Base-by-base conservation (phyloP, 2,113 vertebrate genomes). In the Salminus brasiliensis region DNA sequence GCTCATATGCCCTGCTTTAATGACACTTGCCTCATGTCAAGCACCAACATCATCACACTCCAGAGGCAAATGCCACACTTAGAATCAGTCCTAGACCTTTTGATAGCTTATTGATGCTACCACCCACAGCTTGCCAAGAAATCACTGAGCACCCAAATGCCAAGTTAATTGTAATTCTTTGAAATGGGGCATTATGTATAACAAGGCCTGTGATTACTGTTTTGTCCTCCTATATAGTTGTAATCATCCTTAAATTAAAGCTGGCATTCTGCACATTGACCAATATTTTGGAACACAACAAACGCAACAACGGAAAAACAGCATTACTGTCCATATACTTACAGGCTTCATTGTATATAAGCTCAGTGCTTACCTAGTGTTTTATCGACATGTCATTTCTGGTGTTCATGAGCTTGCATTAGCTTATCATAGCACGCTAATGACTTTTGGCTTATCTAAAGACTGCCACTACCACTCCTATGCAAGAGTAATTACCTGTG, bases 401-500 rank as follows among this genome's bases (percentile, higher is more conserved):
- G 45, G 47, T 59, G 68, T 74, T 59, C 9, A 34, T 32, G 72
- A 32, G 73, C 68, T 49, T 70, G 36, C 62, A 70, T 52, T 63
- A 74, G 39, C 47, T 77, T 72, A 80, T 80, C 69, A 52, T 49
- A 49, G 70, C 63, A 67, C n/a, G 11, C 59, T 73, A 82, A 77
- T 68, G 60, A 73, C 71, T 78, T 74, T 70, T 16, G 25, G 47
- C 74, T 71, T 83, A 76, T 83, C 82, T 76, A 29, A 29, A 59
- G 12, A 45, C 39, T 78, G 81, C 34, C 84, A 74, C 59, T 39
- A 71, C 71, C 39, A 52, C 75, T 30, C 23, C 74, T 53, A 63
- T 72, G 63, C 77, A 74, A 83, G 84, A 83, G 65, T 81, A 83
- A 85, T 85, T 81, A 83, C 74, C 84, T 80, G 78, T 27, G 66